Evolutionary conservation across 2,113 vertebrate species (phyloP), one percentile per base, ranked within the genome.

Genomic region (Atherinomorus stipes): DNA sequence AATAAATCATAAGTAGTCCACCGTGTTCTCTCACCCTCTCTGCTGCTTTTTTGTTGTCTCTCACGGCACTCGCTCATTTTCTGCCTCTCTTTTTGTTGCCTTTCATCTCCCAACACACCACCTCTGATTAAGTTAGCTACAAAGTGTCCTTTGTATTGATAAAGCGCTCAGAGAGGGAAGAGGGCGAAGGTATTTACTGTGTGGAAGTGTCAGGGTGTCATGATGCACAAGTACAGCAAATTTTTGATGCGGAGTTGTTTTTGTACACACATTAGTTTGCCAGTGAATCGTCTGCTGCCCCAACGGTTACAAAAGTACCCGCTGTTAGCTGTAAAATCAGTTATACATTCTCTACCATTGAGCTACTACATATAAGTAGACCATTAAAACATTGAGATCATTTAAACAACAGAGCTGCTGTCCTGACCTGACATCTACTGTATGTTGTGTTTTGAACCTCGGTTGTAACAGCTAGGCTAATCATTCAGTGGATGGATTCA

Each of bases 1-100:
- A 93, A 94, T 96, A 95, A 95, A 96, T 96, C 93, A 91, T 93
- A 93, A 79, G 83, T 70, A 81, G 89, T 86, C 90, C 91, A 92
- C 90, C 93, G 85, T 89, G 74, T 50, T 80, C 69, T 50, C 66
- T 15, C 76, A 45, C 73, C 61, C 72, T 50, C 74, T 57, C 52
- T 49, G n/a, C 63, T 21, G 21, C 47, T 40, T 57, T 58, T 52
- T 76, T 22, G 11, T 37, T 23, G 0, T 68, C 76, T 64, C 69
- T 51, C 62, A 26, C 28, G 31, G 23, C 56, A 4, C 69, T 45
- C 11, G 18, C 51, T 15, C 22, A 0, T 47, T 38, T 53, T 22
- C 28, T 62, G 28, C 28, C 19, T 64, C 72, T 51, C 52, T 34
- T 68, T 64, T 25, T 11, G 3, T 66, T 44, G 47, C 73, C 54